Percentiles rank a stretch among this genome's conserved stretches.
Evolutionary conservation across 2,797 vertebrate species (phyloP).

Genomic region (Galaxias olidus): DNA sequence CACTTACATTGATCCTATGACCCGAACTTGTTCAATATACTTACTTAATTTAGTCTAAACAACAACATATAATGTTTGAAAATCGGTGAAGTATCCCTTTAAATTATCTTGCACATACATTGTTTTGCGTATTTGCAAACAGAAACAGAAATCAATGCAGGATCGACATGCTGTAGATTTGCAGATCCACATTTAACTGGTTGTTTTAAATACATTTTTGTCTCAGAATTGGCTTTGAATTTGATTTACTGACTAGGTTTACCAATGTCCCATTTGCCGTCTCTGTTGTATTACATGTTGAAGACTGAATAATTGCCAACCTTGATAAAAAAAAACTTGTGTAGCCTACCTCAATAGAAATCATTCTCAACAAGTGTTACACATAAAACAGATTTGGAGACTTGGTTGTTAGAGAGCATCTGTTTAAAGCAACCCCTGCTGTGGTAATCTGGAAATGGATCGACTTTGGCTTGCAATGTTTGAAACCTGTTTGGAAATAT

Average conservation of each 20-base stretch:
- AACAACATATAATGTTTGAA: no score
- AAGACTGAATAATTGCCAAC: neutral
- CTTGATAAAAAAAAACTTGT: no score
- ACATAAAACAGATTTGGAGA: neutral
- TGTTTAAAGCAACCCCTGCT: conserved; percentile 7
- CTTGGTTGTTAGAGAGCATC: neutral
- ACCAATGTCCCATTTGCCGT: conserved; percentile 18
- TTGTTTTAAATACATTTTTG: no score
- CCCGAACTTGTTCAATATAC: no score
- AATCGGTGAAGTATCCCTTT: no score
- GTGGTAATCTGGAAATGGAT: neutral
- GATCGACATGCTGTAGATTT: conserved; percentile 7
- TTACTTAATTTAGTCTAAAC: no score
- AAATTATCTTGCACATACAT: no score
- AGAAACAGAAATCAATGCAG: no score
- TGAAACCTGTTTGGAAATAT: neutral
- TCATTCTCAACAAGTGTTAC: conserved; percentile 1
- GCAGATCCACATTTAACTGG: no score
- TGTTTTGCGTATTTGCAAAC: no score
- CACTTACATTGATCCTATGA: no score
- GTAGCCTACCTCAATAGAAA: neutral
- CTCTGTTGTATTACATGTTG: neutral
- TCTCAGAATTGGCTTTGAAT: no score
- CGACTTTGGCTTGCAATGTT: conserved; percentile 6
- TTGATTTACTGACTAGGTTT: conserved; percentile 11